phyloP scores from a whole-genome alignment of 2,797 vertebrate genomes.

The Arctocebus calabarensis region DNA sequence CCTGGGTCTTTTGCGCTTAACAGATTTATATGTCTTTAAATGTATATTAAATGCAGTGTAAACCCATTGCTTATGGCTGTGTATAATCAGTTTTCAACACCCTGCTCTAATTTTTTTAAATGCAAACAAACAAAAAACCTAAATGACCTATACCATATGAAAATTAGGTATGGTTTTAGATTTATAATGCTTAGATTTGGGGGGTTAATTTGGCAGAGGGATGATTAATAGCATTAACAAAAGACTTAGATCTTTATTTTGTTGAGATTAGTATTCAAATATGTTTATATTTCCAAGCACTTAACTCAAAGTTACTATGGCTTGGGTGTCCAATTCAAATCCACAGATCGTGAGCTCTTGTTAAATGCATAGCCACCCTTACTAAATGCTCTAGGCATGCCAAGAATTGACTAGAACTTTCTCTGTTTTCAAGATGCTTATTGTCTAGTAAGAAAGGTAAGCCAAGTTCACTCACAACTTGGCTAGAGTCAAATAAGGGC shows the following conservation, averaged over 20 bases:
- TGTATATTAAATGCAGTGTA: slow-evolving; percentile 33
- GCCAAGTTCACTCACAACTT: neutral
- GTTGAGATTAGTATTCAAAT: slow-evolving; percentile 31
- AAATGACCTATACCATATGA: neutral
- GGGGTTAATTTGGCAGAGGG: neutral
- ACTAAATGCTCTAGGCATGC: neutral
- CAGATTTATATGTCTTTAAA: slow-evolving; percentile 42
- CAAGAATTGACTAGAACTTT: neutral
- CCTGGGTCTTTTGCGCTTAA: slow-evolving; percentile 19
- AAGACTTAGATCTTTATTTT: slow-evolving; percentile 38
- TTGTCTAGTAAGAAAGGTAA: slow-evolving; percentile 25
- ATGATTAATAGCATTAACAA: neutral
- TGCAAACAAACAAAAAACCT: neutral
- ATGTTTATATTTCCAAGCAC: slow-evolving; percentile 1
- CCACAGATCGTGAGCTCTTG: slow-evolving; percentile 1
- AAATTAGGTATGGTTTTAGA: slow-evolving; percentile 14
- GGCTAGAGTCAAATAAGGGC: neutral
- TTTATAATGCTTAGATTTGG: neutral
- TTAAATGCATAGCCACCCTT: neutral
- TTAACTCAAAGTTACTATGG: slow-evolving; percentile 19
- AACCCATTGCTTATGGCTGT: slow-evolving; percentile 19
- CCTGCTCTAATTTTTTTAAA: slow-evolving; percentile 1
- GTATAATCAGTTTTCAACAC: slow-evolving; percentile 39
- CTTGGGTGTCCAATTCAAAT: neutral
- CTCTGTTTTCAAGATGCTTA: neutral